Evolutionary conservation across 2,888 invertebrate genomes (phyloP).

Genomic region (Pedicia rivosa): DNA sequence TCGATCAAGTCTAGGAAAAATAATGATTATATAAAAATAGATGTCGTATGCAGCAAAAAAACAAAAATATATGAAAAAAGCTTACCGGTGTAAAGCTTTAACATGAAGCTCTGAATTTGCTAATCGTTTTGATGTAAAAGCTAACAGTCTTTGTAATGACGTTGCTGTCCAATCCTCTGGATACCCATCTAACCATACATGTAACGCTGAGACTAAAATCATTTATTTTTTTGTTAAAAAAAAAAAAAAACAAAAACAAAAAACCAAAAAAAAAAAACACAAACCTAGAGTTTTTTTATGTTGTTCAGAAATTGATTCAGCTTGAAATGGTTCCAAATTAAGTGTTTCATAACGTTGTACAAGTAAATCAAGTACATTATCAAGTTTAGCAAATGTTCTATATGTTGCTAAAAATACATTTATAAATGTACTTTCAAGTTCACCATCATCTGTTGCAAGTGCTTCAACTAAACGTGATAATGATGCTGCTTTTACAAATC

Average conservation of each 20-base stretch:
- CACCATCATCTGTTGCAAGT: slow-evolving; percentile 84
- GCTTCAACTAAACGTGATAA: slow-evolving; percentile 87
- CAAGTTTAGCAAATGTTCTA: slow-evolving; percentile 76
- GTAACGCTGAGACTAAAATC: slow-evolving; percentile 75
- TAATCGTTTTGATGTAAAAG: slow-evolving; percentile 68
- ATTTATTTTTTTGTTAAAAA: too few relatives aligned
- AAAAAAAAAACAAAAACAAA: too few relatives aligned
- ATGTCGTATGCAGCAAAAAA: too few relatives aligned
- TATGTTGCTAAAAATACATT: slow-evolving; percentile 93
- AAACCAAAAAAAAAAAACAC: too few relatives aligned
- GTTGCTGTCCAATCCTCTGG: slow-evolving; percentile 65
- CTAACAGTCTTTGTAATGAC: slow-evolving; percentile 58
- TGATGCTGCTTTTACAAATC: slow-evolving; percentile 91
- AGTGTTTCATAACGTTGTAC: slow-evolving; percentile 62
- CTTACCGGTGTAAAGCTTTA: slow-evolving; percentile 30
- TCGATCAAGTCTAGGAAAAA: too few relatives aligned
- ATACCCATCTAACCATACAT: slow-evolving; percentile 96
- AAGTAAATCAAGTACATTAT: slow-evolving; percentile 68
- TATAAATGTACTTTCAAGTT: slow-evolving; percentile 93
- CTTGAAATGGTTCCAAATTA: slow-evolving; percentile 14
- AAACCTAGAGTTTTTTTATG: slow-evolving; percentile 60
- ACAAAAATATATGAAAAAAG: too few relatives aligned
- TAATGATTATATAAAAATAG: too few relatives aligned
- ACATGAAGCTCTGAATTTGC: slow-evolving; percentile 74
- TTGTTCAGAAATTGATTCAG: slow-evolving; percentile 24